Evolutionary conservation across 2,888 invertebrate species (phyloP), one percentile per base, ranked within the genome.

Genomic region (Eupithecia abbreviata): DNA sequence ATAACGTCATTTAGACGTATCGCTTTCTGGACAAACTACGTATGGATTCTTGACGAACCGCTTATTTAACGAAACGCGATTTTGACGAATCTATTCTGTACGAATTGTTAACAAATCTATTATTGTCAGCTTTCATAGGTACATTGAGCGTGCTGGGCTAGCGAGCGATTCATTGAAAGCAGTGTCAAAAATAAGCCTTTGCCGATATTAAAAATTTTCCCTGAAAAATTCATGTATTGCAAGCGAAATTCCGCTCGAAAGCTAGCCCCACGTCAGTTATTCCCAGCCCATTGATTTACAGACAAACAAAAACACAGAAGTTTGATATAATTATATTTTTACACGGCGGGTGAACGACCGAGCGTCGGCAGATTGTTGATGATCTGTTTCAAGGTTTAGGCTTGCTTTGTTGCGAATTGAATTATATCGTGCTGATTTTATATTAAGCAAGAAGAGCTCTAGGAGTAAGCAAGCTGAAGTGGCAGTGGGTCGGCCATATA

Each of bases 291-390:
- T 69, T 47, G 47, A 69, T 69, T 69, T 69, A 69, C 69, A 18
- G 47, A 13, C 47, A 47, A 30, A n/a, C 68, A 45, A 43, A 18
- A 69, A 18, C 47, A 30, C 13, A 5, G 47, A 69, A 69, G 18
- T 45, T 68, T 69, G 30, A 18, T 45, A 49, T 47, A 68, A 68
- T 30, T 45, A 18, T 45, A 69, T 69, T 69, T 69, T 69, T 49
- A 69, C 47, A 18, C 47, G 3, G 3, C 18, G 47, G 69, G 69
- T 69, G 47, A 47, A 69, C 10, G 69, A 47, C 69, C 69, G 47
- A 15, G 10, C 4, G 47, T 45, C 45, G 10, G 47, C 47, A 13
- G 45, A 45, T 69, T 69, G 69, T 49, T 69, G 45, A 69, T 43
- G 43, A 4, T 15, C 18, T 12, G n/a, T 18, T 69, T 18, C 69